phyloP scores from a whole-genome alignment of 2,888 invertebrate genomes.

The Ormyrus pomaceus region DNA sequence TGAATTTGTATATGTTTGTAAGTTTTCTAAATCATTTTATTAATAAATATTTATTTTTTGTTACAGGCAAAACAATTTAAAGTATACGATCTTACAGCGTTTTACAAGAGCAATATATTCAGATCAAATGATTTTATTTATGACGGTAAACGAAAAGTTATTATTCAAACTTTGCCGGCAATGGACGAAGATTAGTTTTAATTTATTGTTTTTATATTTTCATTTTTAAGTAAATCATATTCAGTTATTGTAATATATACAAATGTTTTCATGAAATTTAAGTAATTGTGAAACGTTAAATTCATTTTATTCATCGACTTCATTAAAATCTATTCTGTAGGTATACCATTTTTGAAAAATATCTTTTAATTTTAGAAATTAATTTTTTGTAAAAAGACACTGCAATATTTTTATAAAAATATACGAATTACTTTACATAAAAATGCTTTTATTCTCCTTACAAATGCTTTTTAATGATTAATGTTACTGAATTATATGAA shows the following conservation, averaged over 20 bases:
- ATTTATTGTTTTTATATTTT: conserved; percentile 22
- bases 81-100: conserved; percentile 90
- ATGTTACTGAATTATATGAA: too few species aligned
- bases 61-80: conserved; percentile 93
- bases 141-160: conserved; percentile 89
- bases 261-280: conserved; percentile 1
- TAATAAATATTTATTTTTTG: conserved; percentile 54
- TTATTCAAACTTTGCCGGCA: conserved; percentile 88
- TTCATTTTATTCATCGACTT: conserved; percentile 6
- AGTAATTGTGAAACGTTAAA: neutral
- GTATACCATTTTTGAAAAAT: conserved; percentile 19
- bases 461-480: too few species aligned
- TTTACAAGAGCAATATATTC: conserved; percentile 94
- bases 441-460: too few species aligned
- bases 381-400: conserved; percentile 34
- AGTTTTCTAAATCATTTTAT: conserved; percentile 10
- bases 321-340: conserved; percentile 2
- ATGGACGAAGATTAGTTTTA: conserved; percentile 67
- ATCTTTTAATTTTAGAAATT: conserved; percentile 30
- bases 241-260: neutral
- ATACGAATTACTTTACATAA: conserved; percentile 9
- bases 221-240: neutral
- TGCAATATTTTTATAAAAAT: conserved; percentile 47
- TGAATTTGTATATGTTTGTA: conserved; percentile 4
- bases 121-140: conserved; percentile 91